phyloP scores from a whole-genome alignment of 2,113 vertebrate genomes.

The Stictonetta naevosa region DNA sequence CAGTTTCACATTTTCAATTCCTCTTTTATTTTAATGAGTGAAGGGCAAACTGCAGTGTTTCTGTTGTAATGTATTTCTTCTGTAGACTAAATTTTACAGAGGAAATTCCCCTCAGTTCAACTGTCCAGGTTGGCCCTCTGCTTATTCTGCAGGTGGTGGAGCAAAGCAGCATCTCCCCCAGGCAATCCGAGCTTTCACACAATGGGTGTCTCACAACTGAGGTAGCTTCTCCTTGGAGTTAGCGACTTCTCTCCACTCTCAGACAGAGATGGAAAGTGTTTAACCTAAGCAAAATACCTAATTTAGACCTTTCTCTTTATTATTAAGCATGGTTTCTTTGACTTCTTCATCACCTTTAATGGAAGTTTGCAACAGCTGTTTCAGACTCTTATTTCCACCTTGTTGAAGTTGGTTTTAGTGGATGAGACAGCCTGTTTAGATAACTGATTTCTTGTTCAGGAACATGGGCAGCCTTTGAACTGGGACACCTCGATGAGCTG shows the following conservation, averaged over 20 bases:
- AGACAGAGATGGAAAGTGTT: neutral
- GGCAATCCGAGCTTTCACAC: neutral
- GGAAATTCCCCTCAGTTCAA: neutral
- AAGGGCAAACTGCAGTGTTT: neutral
- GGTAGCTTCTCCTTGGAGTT: neutral
- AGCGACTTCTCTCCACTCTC: neutral
- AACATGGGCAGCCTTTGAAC: neutral
- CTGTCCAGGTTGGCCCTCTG: neutral
- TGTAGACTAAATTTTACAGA: neutral
- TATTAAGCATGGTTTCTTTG: neutral
- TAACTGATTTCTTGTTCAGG: neutral
- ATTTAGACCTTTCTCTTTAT: neutral
- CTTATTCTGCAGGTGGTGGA: neutral
- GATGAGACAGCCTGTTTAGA: neutral
- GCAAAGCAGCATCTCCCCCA: accelerated
- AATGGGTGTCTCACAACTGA: neutral
- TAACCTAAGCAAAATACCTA: neutral
- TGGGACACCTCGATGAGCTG: neutral
- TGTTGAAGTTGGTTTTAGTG: neutral
- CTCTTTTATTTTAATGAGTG: neutral
- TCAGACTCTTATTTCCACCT: neutral
- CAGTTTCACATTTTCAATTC: neutral
- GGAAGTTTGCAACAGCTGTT: neutral
- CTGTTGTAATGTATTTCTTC: neutral
- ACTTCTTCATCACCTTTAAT: neutral